Evolutionary conservation across 2,797 vertebrate genomes (phyloP), one percentile per base, ranked within the genome.

Genomic region (Ptychobarbus kaznakovi): DNA sequence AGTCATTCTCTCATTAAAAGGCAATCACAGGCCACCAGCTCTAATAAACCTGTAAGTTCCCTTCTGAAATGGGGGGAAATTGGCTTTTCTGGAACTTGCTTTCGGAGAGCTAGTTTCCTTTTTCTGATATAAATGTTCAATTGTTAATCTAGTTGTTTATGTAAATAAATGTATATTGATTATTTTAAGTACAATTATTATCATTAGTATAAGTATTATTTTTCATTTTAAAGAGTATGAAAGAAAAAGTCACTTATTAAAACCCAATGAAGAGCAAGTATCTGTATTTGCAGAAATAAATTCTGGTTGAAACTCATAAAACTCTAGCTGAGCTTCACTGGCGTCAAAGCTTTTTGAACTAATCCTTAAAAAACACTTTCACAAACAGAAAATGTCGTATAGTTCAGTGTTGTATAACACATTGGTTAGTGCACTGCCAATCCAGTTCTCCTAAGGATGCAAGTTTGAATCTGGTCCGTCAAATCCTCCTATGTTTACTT

Each of bases 1-100:
- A 97, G 94, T 96, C 83, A n/a, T 96, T 90, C 87, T 95, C 95
- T 97, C 96, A 97, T 97, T 97, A 97, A 97, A 96, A 96, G 93
- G 94, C 96, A 97, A 97, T 96, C 95, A 95, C 95, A 96, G 95
- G 93, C 94, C 95, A 94, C 94, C 94, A 95, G 95, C 94, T 96
- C 96, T 95, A 96, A 96, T 96, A 97, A 96, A 96, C 95, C 94
- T 95, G 93, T 94, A 94, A 95, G 94, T 95, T 94, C 90, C 93
- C 89, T 83, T 93, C 91, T 93, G 86, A 92, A 93, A 92, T 81
- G 56, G 69, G 78, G 68, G 10, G 72, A 92, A 93, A 93, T 94
- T 90, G 90, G 95, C 95, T 96, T 97, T 96, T 96, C 93, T 93
- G 90, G 90, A 92, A 88, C 3, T 25, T 0, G 3, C 42, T 22